These are phyloP conservation scores for Xerus inauris DNA, from an alignment of 2,113 vertebrate genomes.

Conservation along the genomic window DNA sequence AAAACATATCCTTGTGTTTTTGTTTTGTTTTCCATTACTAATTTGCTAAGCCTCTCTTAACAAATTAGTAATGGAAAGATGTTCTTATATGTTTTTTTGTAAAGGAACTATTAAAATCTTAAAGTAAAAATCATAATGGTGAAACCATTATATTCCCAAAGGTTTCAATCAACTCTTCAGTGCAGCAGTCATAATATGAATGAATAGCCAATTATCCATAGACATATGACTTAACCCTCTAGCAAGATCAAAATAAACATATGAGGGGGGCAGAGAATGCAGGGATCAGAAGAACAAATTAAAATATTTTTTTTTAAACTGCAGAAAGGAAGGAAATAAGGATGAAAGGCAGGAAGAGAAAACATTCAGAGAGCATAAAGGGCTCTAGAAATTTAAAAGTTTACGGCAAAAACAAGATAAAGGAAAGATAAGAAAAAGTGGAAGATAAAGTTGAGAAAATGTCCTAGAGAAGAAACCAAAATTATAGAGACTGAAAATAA, in stretches of 20 bases:
- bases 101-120: neutral
- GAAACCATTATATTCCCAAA: neutral
- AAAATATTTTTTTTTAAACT: neutral
- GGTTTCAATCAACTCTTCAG: neutral
- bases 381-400: slow-evolving; percentile 6
- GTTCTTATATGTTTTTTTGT: neutral
- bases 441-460: slow-evolving; percentile 9
- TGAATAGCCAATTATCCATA: neutral
- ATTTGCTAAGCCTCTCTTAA: neutral
- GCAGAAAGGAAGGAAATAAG: neutral
- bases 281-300: neutral
- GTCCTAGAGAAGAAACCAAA: neutral
- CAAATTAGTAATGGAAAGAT: neutral
- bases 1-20: slow-evolving; percentile 8
- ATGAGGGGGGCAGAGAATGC: neutral
- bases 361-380: neutral
- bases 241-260: neutral
- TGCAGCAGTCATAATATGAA: neutral
- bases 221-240: slow-evolving; percentile 20
- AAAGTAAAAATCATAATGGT: neutral
- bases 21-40: neutral
- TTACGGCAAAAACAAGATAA: neutral
- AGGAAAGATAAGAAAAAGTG: neutral
- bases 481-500: neutral
- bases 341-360: neutral